These are phyloP conservation scores for Capreolus pygargus DNA, from an alignment of 2,113 vertebrate species.

Conservation along the genomic window DNA sequence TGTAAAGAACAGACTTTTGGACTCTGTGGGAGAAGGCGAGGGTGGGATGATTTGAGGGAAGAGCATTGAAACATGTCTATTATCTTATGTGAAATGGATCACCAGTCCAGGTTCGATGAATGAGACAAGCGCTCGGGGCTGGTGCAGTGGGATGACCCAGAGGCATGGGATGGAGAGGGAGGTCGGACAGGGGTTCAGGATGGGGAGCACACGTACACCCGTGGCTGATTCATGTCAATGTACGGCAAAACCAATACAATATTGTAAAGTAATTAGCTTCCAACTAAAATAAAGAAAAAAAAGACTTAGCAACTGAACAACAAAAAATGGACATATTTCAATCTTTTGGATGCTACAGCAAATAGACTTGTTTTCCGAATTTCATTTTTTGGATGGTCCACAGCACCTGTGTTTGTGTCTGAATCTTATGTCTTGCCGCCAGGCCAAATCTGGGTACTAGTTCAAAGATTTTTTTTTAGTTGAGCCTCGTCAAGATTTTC, in stretches of 20 bases:
- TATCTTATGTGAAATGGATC: accelerated
- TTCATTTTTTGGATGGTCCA: neutral
- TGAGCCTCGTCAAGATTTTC: neutral
- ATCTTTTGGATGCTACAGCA: neutral
- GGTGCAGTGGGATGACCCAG: neutral
- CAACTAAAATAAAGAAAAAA: accelerated
- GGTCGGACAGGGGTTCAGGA: accelerated
- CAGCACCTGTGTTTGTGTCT: accelerated
- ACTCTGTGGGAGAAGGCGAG: neutral
- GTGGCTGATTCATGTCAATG: accelerated
- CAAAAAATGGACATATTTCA: neutral
- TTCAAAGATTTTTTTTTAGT: neutral
- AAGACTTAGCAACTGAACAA: neutral
- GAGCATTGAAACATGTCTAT: accelerated
- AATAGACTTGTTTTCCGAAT: neutral
- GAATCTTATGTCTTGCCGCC: neutral
- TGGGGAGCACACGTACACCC: accelerated
- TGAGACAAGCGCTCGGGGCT: accelerated
- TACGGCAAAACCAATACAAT: neutral
- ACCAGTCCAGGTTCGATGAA: accelerated
- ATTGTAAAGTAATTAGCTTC: neutral
- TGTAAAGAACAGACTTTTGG: neutral
- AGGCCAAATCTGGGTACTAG: neutral
- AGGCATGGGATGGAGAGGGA: neutral
- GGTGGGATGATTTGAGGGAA: neutral